A percentile compares a stretch with the other conserved stretches of the same genome.
phyloP scores from a whole-genome alignment of 1,140 invertebrate species.

The Gryon sp. region DNA sequence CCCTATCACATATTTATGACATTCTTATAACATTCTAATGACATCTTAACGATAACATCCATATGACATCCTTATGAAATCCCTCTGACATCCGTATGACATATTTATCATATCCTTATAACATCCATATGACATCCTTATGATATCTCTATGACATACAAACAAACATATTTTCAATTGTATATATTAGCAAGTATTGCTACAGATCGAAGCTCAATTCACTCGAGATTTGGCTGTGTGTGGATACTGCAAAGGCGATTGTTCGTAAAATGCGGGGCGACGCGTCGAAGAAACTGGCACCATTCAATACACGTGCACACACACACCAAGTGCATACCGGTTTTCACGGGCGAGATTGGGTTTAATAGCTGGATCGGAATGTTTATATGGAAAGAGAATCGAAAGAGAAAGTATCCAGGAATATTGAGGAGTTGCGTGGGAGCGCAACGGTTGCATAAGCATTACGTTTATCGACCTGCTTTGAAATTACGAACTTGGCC shows the following conservation, averaged over 20 bases:
- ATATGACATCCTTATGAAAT: too few relatives aligned
- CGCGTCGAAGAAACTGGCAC: conserved; percentile 26
- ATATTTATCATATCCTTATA: too few relatives aligned
- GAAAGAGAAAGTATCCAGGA: conserved; percentile 60
- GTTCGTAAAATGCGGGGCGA: conserved; percentile 59
- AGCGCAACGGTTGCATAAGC: conserved; percentile 55
- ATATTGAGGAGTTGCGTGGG: conserved; percentile 55
- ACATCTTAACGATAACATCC: too few relatives aligned
- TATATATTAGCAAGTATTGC: too few relatives aligned
- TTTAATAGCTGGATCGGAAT: conserved; percentile 64
- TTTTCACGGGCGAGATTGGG: conserved; percentile 63
- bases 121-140: too few relatives aligned
- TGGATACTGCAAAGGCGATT: conserved; percentile 49
- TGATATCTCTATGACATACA: too few relatives aligned
- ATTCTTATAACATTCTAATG: too few relatives aligned
- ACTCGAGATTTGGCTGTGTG: conserved; percentile 27
- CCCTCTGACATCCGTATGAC: too few relatives aligned
- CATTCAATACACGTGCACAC: too few relatives aligned
- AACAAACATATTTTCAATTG: too few relatives aligned
- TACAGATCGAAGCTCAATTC: conserved; percentile 46
- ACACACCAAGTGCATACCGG: conserved; percentile 44
- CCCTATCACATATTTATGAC: too few relatives aligned
- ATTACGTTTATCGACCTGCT: conserved; percentile 51
- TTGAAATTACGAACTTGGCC: conserved; percentile 39
- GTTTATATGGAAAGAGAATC: conserved; percentile 60